Conservation (phyloP, 2,888 invertebrate species). For the Abrostola triplasia region DNA sequence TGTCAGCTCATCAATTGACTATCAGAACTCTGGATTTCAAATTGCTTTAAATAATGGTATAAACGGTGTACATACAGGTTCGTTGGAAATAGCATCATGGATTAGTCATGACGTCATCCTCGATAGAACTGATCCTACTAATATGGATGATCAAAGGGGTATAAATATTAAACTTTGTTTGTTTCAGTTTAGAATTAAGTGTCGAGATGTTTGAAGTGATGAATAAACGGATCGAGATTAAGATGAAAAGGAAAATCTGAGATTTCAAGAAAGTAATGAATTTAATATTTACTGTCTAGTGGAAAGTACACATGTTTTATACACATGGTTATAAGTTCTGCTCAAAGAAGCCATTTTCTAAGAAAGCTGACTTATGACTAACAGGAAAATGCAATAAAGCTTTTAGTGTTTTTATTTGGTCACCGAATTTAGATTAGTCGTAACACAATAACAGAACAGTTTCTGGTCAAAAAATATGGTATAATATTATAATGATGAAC, state of each 20-base stretch:
- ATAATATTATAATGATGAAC: too few species aligned
- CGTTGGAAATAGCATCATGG: conserved; percentile 35
- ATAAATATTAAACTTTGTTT: conserved; percentile 3
- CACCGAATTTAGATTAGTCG: too few species aligned
- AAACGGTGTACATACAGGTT: conserved; percentile 35
- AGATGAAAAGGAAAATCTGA: background rate
- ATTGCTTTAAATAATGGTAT: conserved; percentile 32
- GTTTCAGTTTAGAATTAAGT: background rate
- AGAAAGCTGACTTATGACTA: too few species aligned
- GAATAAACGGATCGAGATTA: background rate
- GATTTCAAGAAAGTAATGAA: background rate
- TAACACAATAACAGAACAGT: too few species aligned
- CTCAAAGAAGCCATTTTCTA: too few species aligned
- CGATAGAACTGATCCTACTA: conserved; percentile 8
- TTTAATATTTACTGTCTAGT: background rate
- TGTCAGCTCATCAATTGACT: conserved; percentile 4
- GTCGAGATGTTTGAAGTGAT: background rate
- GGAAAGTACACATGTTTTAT: too few species aligned
- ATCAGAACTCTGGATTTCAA: conserved; percentile 32
- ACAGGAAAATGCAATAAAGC: too few species aligned
- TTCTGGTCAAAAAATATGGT: too few species aligned
- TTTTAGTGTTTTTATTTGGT: too few species aligned
- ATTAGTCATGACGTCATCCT: conserved; percentile 31
- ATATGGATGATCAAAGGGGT: conserved; percentile 36
- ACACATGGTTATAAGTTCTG: too few species aligned